Percentiles rank a stretch among this genome's conserved stretches.
phyloP scores from a whole-genome alignment of 1,140 invertebrate genomes.

The Meloidogyne chitwoodi region DNA sequence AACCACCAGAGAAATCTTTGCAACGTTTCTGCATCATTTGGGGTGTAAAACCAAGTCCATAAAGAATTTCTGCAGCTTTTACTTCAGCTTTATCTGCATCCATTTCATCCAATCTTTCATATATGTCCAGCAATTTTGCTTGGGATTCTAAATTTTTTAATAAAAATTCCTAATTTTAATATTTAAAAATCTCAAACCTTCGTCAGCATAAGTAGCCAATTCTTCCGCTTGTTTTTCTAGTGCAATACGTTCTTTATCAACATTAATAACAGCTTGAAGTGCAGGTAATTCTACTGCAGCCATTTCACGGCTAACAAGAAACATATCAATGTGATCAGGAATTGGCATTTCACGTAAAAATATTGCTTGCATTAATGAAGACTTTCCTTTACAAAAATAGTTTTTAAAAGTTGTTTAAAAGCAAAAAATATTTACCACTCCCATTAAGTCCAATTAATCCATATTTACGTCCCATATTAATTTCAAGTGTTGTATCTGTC shows the following conservation, averaged over 20 bases:
- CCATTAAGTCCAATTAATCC: conserved; percentile 93
- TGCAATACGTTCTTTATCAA: conserved; percentile 84
- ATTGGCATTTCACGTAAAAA: conserved; percentile 91
- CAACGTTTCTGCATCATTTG: conserved; percentile 83
- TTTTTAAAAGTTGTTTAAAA: too few species aligned
- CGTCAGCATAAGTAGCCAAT: conserved; percentile 78
- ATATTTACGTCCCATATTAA: conserved; percentile 92
- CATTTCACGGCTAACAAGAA: conserved; percentile 86
- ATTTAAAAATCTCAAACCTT: conserved; percentile 66
- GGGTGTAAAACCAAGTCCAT: conserved; percentile 90
- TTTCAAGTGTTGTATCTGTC: conserved; percentile 87
- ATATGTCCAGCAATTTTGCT: conserved; percentile 93
- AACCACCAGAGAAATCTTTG: conserved; percentile 83
- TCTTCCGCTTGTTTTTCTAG: conserved; percentile 89
- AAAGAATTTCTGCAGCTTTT: conserved; percentile 84
- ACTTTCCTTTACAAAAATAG: conserved; percentile 70
- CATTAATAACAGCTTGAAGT: conserved; percentile 93
- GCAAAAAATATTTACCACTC: conserved; percentile 71
- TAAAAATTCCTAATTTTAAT: conserved; percentile 2
- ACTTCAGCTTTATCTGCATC: conserved; percentile 88
- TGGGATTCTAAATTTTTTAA: conserved; percentile 78
- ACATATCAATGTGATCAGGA: conserved; percentile 94
- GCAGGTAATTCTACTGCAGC: conserved; percentile 83
- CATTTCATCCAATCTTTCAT: conserved; percentile 93
- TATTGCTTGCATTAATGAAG: conserved; percentile 81